Evolutionary conservation across 2,888 invertebrate genomes (phyloP).

Genomic region (Orthosia gothica): DNA sequence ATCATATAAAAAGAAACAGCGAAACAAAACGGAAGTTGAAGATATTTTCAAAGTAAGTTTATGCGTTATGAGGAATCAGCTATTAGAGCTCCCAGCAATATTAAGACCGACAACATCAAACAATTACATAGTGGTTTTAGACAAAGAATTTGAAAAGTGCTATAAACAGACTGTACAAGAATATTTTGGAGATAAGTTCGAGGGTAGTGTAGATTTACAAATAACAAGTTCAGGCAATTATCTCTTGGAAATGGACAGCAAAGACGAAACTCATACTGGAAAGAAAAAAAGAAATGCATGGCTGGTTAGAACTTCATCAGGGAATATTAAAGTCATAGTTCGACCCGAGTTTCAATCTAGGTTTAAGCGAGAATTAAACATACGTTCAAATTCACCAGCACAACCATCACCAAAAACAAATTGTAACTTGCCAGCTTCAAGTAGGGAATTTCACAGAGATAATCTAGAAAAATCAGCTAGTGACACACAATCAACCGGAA

Average conservation of each 20-base stretch:
- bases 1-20: background rate
- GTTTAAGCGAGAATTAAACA: conserved; percentile 20
- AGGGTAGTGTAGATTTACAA: conserved; percentile 71
- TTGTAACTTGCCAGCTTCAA: conserved; percentile 58
- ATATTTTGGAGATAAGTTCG: conserved; percentile 63
- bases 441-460: conserved; percentile 44
- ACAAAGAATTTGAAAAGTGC: conserved; percentile 82
- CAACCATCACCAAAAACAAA: conserved; percentile 69
- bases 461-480: conserved; percentile 60
- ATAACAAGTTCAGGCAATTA: conserved; percentile 75
- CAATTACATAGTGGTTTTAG: conserved; percentile 78
- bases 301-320: conserved; percentile 76
- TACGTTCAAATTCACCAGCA: conserved; percentile 53
- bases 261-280: conserved; percentile 20
- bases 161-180: conserved; percentile 71
- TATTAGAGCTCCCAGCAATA: conserved; percentile 71
- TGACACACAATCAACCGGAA: conserved; percentile 74
- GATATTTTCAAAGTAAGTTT: conserved; percentile 72
- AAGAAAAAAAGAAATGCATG: conserved; percentile 70
- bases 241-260: conserved; percentile 72
- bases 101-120: conserved; percentile 76
- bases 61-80: conserved; percentile 56
- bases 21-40: background rate
- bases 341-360: conserved; percentile 54
- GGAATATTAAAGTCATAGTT: conserved; percentile 76